Percentiles rank a stretch among this genome's conserved stretches.
Conservation (phyloP, 2,888 invertebrate genomes). For the Scaptomyza caliginosa region DNA sequence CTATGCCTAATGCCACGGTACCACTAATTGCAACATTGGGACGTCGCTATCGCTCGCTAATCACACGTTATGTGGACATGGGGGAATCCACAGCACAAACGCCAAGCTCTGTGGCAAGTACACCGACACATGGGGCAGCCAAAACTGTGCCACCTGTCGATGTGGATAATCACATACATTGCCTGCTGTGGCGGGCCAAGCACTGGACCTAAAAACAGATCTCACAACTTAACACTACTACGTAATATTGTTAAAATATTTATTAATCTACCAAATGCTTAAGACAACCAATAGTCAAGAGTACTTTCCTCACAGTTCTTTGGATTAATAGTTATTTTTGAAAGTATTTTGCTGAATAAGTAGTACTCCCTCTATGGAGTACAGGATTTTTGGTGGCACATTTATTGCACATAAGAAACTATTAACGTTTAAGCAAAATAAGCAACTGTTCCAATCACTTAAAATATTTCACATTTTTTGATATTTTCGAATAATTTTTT, state of each 20-base stretch:
- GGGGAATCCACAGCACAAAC: slow-evolving; percentile 48
- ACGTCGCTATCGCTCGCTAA: slow-evolving; percentile 92
- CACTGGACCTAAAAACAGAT: slow-evolving; percentile 81
- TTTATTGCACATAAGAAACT: slow-evolving; percentile 28
- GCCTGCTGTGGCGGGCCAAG: slow-evolving; percentile 82
- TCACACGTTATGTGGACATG: slow-evolving; percentile 87
- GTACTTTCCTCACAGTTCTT: slow-evolving; percentile 3
- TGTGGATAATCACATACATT: slow-evolving; percentile 83
- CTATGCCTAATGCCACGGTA: slow-evolving; percentile 85
- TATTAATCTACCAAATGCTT: slow-evolving; percentile 31
- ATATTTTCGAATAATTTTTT: slow-evolving; percentile 3
- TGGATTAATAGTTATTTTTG: slow-evolving; percentile 15
- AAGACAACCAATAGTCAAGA: slow-evolving; percentile 2
- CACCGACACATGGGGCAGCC: slow-evolving; percentile 71
- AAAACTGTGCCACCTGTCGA: slow-evolving; percentile 69
- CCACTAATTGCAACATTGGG: slow-evolving; percentile 91
- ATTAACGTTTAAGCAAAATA: slow-evolving; percentile 23
- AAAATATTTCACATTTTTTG: slow-evolving; percentile 7
- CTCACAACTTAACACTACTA: slow-evolving; percentile 33
- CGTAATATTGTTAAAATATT: slow-evolving; percentile 47
- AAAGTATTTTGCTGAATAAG: slow-evolving; percentile 10
- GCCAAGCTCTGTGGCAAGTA: slow-evolving; percentile 48
- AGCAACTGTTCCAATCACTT: slow-evolving; percentile 5
- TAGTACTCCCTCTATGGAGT: background rate
- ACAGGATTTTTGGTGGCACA: slow-evolving; percentile 24